phyloP scores from a whole-genome alignment of 2,888 invertebrate genomes.

The Phortica okadai region DNA sequence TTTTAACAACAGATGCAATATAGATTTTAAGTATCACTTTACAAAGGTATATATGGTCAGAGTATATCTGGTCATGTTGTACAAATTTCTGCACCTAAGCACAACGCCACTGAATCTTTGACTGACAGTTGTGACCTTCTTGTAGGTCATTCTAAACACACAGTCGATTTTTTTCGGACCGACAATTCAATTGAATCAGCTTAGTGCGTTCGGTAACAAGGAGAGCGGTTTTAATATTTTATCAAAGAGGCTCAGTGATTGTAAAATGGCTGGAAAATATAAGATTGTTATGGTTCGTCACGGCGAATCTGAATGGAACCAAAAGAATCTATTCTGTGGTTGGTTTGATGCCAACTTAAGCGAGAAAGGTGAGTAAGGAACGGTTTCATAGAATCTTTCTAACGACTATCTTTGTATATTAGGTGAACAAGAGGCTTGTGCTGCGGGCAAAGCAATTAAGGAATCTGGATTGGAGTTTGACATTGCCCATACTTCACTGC shows the following conservation, averaged over 20 bases:
- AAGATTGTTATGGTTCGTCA: slow-evolving; percentile 87
- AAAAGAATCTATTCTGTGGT: slow-evolving; percentile 85
- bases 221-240: slow-evolving; percentile 3
- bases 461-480: slow-evolving; percentile 87
- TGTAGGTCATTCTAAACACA: slow-evolving; percentile 61
- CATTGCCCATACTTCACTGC: slow-evolving; percentile 87
- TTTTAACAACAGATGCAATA: background rate
- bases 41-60: no score
- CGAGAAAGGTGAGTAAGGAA: slow-evolving; percentile 79
- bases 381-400: background rate
- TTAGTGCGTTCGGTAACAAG: slow-evolving; percentile 20
- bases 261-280: slow-evolving; percentile 77
- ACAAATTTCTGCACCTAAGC: background rate
- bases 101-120: background rate
- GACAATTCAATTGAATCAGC: slow-evolving; percentile 7
- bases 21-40: background rate
- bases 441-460: slow-evolving; percentile 87
- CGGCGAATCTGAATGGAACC: slow-evolving; percentile 87
- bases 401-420: background rate
- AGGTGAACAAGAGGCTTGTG: slow-evolving; percentile 75
- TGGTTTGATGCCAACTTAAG: slow-evolving; percentile 86
- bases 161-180: slow-evolving; percentile 10
- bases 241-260: background rate
- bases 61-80: background rate
- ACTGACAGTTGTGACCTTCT: slow-evolving; percentile 62